Percentiles rank a stretch among this genome's conserved stretches.
Evolutionary conservation across 2,888 invertebrate genomes (phyloP).

Genomic region (Pristionchus exspectatus): DNA sequence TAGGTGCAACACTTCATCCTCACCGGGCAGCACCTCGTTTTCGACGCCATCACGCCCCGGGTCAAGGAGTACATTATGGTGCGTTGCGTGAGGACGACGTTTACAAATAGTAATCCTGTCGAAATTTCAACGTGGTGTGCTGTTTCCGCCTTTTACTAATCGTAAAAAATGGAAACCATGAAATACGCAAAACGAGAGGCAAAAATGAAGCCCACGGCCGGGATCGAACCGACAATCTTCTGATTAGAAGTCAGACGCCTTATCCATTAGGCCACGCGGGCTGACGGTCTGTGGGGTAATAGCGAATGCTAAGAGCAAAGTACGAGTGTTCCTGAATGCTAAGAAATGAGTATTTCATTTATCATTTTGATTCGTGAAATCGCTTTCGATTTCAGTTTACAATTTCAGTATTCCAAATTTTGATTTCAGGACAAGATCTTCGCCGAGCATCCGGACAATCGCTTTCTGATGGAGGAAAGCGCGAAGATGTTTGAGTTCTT

Average conservation of each 20-base stretch:
- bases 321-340: no score
- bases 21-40: background rate
- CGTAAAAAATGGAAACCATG: no score
- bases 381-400: no score
- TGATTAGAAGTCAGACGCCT: conserved; percentile 78
- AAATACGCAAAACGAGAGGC: no score
- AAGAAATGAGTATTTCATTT: no score
- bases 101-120: no score
- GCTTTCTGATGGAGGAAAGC: conserved; percentile 8
- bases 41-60: background rate
- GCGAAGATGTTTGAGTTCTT: conserved; percentile 30
- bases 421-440: conserved; percentile 10
- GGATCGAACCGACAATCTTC: conserved; percentile 75
- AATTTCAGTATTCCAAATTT: background rate
- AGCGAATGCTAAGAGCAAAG: no score
- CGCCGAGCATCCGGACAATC: conserved; percentile 9
- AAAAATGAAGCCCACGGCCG: conserved; percentile 56
- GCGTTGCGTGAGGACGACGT: background rate
- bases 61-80: conserved; percentile 4
- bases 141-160: no score
- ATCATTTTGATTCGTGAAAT: no score
- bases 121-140: no score
- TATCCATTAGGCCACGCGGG: conserved; percentile 75
- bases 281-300: background rate
- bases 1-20: conserved; percentile 38